Conservation (phyloP, 2,113 vertebrate species). For the Fukomys damarensis region DNA sequence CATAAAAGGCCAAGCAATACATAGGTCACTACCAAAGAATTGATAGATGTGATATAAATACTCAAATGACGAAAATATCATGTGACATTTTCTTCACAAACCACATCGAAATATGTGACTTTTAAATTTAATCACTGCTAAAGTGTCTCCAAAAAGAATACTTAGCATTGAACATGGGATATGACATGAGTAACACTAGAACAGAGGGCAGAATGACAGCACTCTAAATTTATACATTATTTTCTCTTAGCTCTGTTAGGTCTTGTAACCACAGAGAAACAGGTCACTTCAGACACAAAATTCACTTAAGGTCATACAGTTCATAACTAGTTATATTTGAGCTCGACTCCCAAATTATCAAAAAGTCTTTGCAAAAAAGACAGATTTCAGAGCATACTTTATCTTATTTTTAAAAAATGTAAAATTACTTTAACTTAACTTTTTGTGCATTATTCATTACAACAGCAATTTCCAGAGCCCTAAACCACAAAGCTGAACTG, state of each 20-base stretch:
- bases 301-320: slow-evolving; percentile 15
- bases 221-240: not conserved
- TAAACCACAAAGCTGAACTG: slow-evolving; percentile 74
- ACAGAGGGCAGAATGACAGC: not conserved
- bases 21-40: not conserved
- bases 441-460: slow-evolving; percentile 69
- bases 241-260: slow-evolving; percentile 3
- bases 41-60: slow-evolving; percentile 8
- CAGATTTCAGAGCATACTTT: slow-evolving; percentile 45
- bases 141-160: slow-evolving; percentile 51
- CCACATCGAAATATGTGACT: slow-evolving; percentile 7
- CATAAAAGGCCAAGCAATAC: slow-evolving; percentile 35
- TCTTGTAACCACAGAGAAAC: slow-evolving; percentile 23
- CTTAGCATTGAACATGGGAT: slow-evolving; percentile 26
- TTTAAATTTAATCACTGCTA: slow-evolving; percentile 5
- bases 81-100: slow-evolving; percentile 54
- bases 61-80: slow-evolving; percentile 27
- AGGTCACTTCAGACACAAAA: not conserved
- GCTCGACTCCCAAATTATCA: slow-evolving; percentile 23
- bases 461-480: slow-evolving; percentile 62
- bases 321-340: slow-evolving; percentile 46
- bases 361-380: not conserved
- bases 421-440: slow-evolving; percentile 49
- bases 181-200: not conserved
- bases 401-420: slow-evolving; percentile 26